Percentiles rank a stretch among this genome's conserved stretches.
Conservation (phyloP, 2,888 invertebrate genomes). For the Aricia artaxerxes region DNA sequence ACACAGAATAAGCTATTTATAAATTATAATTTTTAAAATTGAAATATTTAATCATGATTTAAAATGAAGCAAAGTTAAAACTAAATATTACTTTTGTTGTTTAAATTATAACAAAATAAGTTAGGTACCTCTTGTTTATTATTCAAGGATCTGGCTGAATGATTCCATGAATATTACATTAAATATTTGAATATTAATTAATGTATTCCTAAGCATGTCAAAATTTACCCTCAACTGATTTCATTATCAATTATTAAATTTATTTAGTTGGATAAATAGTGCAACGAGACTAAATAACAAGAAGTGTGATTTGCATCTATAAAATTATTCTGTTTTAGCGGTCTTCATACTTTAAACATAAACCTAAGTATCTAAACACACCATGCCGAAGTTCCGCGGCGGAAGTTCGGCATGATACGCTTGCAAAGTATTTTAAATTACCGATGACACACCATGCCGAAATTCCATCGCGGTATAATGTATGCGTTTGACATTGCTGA, state of each 20-base stretch:
- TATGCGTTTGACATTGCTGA: too few species aligned
- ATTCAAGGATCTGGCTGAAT: constrained; percentile 33
- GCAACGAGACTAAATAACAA: neutral
- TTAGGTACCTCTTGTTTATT: constrained; percentile 31
- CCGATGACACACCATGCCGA: too few species aligned
- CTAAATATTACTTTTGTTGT: neutral
- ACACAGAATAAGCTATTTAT: too few species aligned
- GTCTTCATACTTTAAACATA: too few species aligned
- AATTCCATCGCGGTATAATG: too few species aligned
- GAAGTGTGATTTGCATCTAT: neutral
- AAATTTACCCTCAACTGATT: constrained; percentile 26
- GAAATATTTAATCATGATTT: too few species aligned
- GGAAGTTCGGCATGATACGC: too few species aligned
- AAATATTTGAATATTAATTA: constrained; percentile 35
- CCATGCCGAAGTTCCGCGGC: too few species aligned
- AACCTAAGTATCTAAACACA: too few species aligned
- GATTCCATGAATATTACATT: constrained; percentile 38
- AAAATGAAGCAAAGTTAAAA: neutral
- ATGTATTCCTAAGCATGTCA: constrained; percentile 25
- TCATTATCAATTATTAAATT: constrained; percentile 9
- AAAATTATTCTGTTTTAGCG: neutral
- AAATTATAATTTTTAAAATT: too few species aligned
- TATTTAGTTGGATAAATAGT: neutral
- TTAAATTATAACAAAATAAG: constrained; percentile 25
- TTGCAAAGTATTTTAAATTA: too few species aligned